A percentile compares a stretch with the other conserved stretches of the same genome.
These are phyloP conservation scores for Corynorhinus townsendii DNA, from an alignment of 2,113 vertebrate genomes.

Conservation along the genomic window DNA sequence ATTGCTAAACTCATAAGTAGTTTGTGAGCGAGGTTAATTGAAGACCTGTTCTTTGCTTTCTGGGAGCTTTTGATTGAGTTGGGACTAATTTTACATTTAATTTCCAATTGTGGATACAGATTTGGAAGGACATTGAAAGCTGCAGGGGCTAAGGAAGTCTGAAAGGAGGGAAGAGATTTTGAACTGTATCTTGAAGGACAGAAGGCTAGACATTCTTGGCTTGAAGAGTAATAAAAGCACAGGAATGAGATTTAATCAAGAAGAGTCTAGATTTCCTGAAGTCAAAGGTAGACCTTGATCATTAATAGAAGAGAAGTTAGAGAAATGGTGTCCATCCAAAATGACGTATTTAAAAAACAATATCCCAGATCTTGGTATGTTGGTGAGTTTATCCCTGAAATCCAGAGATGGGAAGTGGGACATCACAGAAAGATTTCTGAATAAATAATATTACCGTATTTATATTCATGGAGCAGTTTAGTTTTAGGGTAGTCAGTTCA, in stretches of 20 bases:
- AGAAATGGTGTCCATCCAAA: not conserved
- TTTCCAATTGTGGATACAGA: not conserved
- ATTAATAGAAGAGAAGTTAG: not conserved
- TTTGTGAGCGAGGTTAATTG: not conserved
- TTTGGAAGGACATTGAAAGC: conserved; percentile 6
- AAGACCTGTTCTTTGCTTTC: not conserved
- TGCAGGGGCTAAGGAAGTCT: not conserved
- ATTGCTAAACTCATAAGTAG: not conserved
- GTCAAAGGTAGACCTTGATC: not conserved
- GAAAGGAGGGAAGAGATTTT: not conserved
- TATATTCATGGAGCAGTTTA: not conserved
- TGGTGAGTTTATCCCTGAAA: not conserved
- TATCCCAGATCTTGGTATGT: not conserved
- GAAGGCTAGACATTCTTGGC: not conserved
- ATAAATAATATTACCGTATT: not conserved
- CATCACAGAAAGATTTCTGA: conserved; percentile 6
- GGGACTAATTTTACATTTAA: not conserved
- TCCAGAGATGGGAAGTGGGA: not conserved
- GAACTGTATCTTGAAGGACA: not conserved
- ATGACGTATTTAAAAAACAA: not conserved
- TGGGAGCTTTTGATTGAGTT: conserved; percentile 21
- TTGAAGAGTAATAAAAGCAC: not conserved
- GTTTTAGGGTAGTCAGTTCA: not conserved
- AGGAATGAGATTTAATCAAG: not conserved
- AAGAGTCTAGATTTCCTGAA: not conserved